Evolutionary conservation across 2,888 invertebrate genomes (phyloP), one percentile per base, ranked within the genome.

Genomic region (Cistogaster globosa): DNA sequence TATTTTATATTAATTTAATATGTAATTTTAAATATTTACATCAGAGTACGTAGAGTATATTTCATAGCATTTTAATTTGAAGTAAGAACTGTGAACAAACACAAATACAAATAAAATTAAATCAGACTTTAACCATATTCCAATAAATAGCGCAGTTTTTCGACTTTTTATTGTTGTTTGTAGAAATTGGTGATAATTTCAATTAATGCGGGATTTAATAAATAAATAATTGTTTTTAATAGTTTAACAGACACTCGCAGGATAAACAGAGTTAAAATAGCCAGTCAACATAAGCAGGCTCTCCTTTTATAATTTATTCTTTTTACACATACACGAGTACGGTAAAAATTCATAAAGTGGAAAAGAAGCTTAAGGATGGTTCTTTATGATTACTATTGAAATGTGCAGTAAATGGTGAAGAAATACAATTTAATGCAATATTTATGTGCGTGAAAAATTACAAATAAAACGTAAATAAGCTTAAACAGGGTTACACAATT

Each of bases 171-270:
- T 69, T 69, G 65, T 76, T 71, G 58, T 48, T 75, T 51, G 60
- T 72, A 60, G 22, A 65, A 67, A 76, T 72, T 76, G 79, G 78
- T 76, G 85, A 87, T 86, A 87, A 87, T 87, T 87, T 87, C 87
- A 83, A 84, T 86, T 88, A 88, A 86, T 87, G 80, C 82, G 32
- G 84, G 75, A 84, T 86, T 88, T 86, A 86, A 86, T 87, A 86
- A 88, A 86, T 86, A 83, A 88, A 86, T 86, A 84, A 88, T 88
- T 87, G 74, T 72, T 71, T 82, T 78, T 75, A 77, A 69, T 78
- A 75, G 71, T 67, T 38, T 38, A 9, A 16, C 67, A 26, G 42
- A 60, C 58, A 63, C 5, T 38, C 60, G 2, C 11, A 42, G 12
- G 12, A 36, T 48, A 26, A 20, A 18, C 18, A 18, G 53, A 18